Evolutionary conservation across 1,140 invertebrate species (phyloP).

Genomic region (Proctacanthus coquilletti): DNA sequence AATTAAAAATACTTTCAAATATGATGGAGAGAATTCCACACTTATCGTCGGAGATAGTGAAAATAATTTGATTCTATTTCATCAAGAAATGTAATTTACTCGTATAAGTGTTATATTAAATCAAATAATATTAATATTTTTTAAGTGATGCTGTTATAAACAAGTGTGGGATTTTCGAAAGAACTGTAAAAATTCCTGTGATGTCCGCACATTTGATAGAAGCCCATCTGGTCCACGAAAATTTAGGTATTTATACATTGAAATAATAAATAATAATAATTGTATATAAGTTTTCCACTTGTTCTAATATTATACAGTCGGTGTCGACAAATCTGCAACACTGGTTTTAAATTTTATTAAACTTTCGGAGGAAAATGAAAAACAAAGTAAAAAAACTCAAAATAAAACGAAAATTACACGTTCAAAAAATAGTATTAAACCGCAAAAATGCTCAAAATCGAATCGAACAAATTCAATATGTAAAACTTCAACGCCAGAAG

Average conservation of each 20-base stretch:
- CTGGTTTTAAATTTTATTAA: not conserved
- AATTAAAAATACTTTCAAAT: slow-evolving; percentile 5
- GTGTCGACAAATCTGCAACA: not conserved
- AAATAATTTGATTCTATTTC: slow-evolving; percentile 31
- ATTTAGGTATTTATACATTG: not conserved
- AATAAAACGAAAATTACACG: not conserved
- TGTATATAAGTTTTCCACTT: not conserved
- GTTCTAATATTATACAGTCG: too few relatives aligned
- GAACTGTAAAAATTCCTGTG: slow-evolving; percentile 2
- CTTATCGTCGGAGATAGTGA: slow-evolving; percentile 34
- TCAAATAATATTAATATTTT: too few relatives aligned
- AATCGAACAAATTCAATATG: too few relatives aligned
- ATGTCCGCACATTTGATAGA: slow-evolving; percentile 1
- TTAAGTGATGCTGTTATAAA: too few relatives aligned
- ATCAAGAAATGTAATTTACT: slow-evolving; percentile 6
- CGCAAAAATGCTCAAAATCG: too few relatives aligned
- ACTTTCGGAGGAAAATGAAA: not conserved
- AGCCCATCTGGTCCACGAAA: slow-evolving; percentile 5
- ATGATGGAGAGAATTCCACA: slow-evolving; percentile 11
- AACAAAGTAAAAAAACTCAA: not conserved
- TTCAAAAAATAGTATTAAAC: too few relatives aligned
- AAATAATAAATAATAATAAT: not conserved
- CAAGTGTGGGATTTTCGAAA: too few relatives aligned
- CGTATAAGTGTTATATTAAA: too few relatives aligned
- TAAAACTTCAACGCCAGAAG: too few relatives aligned